Percentiles rank a stretch among this genome's conserved stretches.
These are phyloP conservation scores for Sepioteuthis lessoniana DNA, from an alignment of 2,888 invertebrate species.

Conservation along the genomic window DNA sequence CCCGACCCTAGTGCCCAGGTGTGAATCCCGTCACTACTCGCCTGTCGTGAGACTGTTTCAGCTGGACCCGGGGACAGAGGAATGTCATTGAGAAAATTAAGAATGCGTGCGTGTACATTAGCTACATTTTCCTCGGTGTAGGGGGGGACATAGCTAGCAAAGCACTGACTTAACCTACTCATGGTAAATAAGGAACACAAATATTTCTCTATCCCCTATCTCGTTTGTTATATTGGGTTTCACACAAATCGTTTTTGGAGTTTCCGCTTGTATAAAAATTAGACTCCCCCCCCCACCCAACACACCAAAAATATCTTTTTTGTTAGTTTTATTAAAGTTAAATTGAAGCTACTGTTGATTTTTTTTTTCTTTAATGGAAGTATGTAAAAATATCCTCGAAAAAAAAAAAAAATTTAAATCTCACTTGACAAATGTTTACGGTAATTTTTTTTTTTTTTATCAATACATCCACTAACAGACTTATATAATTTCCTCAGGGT, in stretches of 20 bases:
- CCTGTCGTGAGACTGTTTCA: background rate
- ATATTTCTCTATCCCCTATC: background rate
- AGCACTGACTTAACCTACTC: background rate
- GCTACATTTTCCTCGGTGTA: background rate
- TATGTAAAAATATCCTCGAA: no score
- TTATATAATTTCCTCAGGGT: no score
- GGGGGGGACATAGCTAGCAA: background rate
- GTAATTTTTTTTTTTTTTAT: no score
- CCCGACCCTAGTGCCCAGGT: background rate
- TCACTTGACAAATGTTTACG: no score
- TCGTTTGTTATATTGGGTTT: background rate
- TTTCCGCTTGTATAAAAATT: no score
- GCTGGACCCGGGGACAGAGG: background rate
- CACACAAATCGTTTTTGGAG: background rate
- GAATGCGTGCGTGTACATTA: background rate
- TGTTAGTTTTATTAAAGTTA: no score
- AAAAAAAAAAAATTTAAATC: no score
- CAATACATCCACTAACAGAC: no score
- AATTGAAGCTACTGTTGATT: no score
- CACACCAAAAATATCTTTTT: no score
- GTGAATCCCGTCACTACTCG: background rate
- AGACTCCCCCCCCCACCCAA: no score
- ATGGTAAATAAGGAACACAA: background rate
- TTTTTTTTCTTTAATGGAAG: no score
- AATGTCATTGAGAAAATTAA: background rate